These are phyloP conservation scores for Leucopsar rothschildi DNA, from an alignment of 2,113 vertebrate genomes.

Conservation along the genomic window DNA sequence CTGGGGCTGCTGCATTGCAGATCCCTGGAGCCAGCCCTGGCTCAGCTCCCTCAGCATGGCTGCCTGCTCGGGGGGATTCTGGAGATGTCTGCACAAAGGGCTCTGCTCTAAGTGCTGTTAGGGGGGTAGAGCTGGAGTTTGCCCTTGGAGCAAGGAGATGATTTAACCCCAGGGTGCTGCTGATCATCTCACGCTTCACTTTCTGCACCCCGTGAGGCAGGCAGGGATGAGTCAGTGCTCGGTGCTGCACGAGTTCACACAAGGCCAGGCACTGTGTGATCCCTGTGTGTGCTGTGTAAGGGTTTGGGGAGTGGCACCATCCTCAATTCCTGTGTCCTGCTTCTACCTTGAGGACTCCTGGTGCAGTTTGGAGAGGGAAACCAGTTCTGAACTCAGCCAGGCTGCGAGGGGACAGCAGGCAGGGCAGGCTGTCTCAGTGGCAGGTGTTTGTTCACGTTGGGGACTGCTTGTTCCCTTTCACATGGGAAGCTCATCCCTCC, in stretches of 20 bases:
- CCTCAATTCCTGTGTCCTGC: not conserved
- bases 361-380: not conserved
- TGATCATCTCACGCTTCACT: fast-evolving
- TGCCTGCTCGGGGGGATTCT: not conserved
- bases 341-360: not conserved
- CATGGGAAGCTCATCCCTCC: not conserved
- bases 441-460: not conserved
- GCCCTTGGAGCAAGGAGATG: not conserved
- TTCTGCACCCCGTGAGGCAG: not conserved
- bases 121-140: not conserved
- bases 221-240: not conserved
- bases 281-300: fast-evolving
- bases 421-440: not conserved
- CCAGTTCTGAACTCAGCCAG: not conserved
- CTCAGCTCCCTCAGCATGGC: fast-evolving
- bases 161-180: not conserved
- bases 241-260: not conserved
- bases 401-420: not conserved
- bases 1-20: slow-evolving; percentile 47
- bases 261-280: fast-evolving
- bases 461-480: not conserved
- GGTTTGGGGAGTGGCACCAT: not conserved
- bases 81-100: not conserved
- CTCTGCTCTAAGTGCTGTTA: not conserved
- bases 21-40: not conserved